Base-by-base conservation (phyloP, 92 coral and sea anemone genomes). In the Epizoanthus scotinus region DNA sequence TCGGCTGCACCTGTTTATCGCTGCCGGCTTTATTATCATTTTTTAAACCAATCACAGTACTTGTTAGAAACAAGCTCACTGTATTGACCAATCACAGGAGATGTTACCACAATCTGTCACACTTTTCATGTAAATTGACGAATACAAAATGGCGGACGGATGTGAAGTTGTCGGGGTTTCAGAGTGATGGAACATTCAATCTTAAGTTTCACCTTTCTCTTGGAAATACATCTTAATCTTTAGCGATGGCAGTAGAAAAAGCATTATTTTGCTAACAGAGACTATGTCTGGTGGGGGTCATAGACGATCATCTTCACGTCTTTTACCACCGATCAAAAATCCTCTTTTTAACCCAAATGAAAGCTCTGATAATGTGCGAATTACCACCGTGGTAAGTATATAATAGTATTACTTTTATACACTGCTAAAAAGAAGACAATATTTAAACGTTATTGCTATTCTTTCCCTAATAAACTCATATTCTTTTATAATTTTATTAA, bases 311-410 rank as follows among this genome's bases (percentile, higher is more conserved):
- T 78, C 91, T 15, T 79, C 91, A 40, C 90, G 98, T 29, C 83
- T 95, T 68, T 74, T 95, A 38, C 98, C 98, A 26, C 97, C 98
- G 56, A 95, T 95, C 20, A 93, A 91, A 59, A 95, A 91, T 42
- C 98, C 98, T 19, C 91, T 90, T 24, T 93, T 88, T 59, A 95
- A 91, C 77, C 98, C 98, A 8, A 90, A 88, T 70, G 93, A 87
- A 63, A 90, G 78, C 31, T 29, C 83, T 5, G 94, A 88, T 15
- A 91, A 93, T 83, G 97, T 93, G 65, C 94, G 91, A 21, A 90
- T 93, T 36, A 71, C 94, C n/a, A 60, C 89, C 18, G 90, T 93
- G 90, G 94, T 90, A 63, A 47, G 91, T 68, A 5, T 9, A 54
- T 57, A n/a, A n/a, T n/a, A n/a, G n/a, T n/a, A n/a, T n/a, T n/a